Evolutionary conservation across 1,140 invertebrate species (phyloP), one percentile per base, ranked within the genome.

Genomic region (Lanistes nyassanus): DNA sequence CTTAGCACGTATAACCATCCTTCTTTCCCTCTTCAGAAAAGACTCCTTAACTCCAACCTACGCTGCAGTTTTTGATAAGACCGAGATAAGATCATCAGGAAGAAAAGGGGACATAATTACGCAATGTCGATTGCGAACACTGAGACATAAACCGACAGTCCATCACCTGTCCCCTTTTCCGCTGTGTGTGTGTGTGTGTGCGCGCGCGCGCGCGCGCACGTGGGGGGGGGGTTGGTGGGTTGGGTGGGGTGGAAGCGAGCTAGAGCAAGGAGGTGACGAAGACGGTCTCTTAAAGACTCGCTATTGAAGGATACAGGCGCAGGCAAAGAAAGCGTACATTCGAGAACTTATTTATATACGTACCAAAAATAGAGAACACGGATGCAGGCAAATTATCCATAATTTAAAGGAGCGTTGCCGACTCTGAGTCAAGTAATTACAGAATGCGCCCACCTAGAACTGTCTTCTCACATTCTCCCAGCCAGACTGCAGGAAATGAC

Each of bases 101-200:
- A 23, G 13, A 53, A 53, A 53, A 53, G 51, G 23, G 23, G 13
- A 13, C 13, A 53, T 11, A 53, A 53, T 11, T 53, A 36, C 37
- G 62, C 37, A 36, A 36, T 5, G 34, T 29, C 23, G 62, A 36
- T 29, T 34, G 62, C 23, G 62, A n/a, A n/a, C n/a, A n/a, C n/a
- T n/a, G n/a, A n/a, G n/a, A n/a, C n/a, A n/a, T n/a, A n/a, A n/a
- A n/a, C n/a, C n/a, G n/a, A n/a, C n/a, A n/a, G n/a, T n/a, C n/a
- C n/a, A n/a, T n/a, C n/a, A n/a, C n/a, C n/a, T n/a, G n/a, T n/a
- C n/a, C n/a, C n/a, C n/a, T 34, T 11, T 65, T 29, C 23, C 29
- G 34, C 29, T 34, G 62, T 65, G 31, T 65, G 62, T 65, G 62
- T 65, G 62, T 65, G 62, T 65, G 19, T 65, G 62, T 34, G 62